These are phyloP conservation scores for Sarcophilus harrisii DNA, from an alignment of 2,797 vertebrate species.

Conservation along the genomic window DNA sequence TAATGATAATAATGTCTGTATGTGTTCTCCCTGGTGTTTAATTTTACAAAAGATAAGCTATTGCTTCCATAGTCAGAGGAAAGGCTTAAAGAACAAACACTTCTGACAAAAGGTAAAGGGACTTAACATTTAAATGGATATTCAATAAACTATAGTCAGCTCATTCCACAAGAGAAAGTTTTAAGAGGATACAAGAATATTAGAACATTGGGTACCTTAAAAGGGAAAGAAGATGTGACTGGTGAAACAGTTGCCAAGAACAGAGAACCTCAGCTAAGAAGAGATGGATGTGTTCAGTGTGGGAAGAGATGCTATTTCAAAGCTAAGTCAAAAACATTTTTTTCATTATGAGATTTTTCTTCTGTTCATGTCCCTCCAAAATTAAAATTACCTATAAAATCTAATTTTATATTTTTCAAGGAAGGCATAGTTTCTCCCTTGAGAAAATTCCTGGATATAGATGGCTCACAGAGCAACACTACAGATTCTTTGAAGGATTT, in stretches of 20 bases:
- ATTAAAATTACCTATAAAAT: conserved; percentile 24
- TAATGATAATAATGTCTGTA: too few species aligned
- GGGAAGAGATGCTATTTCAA: neutral
- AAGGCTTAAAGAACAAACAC: too few species aligned
- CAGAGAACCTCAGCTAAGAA: neutral
- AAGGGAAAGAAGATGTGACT: neutral
- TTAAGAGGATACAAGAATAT: neutral
- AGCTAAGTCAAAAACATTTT: conserved; percentile 4
- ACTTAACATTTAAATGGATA: too few species aligned
- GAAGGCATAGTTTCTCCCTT: neutral
- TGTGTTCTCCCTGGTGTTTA: too few species aligned
- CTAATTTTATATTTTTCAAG: conserved; percentile 1
- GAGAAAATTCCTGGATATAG: conserved; percentile 10
- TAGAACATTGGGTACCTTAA: neutral
- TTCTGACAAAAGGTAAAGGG: too few species aligned
- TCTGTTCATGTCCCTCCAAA: conserved; percentile 13
- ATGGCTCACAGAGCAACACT: conserved; percentile 2
- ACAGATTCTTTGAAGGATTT: neutral
- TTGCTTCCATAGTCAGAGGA: too few species aligned
- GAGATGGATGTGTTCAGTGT: neutral
- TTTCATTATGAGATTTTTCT: conserved; percentile 1
- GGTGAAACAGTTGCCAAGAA: neutral
- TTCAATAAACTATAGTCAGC: too few species aligned
- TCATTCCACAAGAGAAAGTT: neutral
- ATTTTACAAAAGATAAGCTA: too few species aligned